Conservation (phyloP, 2,113 vertebrate genomes). For the Carlito syrichta region DNA sequence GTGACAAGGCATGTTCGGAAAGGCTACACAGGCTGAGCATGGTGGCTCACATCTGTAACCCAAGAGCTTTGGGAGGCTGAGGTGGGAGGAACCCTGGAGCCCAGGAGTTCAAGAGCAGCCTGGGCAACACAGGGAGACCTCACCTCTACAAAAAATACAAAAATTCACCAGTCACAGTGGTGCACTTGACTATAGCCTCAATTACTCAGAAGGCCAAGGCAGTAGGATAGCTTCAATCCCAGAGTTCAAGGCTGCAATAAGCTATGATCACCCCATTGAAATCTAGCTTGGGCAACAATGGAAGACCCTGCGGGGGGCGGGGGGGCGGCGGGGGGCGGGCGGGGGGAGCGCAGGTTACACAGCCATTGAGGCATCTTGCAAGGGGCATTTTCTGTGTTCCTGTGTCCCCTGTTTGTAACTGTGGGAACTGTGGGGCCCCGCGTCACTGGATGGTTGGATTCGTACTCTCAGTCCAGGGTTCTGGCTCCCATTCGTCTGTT, state of each 20-base stretch:
- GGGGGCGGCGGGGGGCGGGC: too few relatives aligned
- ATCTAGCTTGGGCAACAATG: neutral
- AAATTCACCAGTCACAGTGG: neutral
- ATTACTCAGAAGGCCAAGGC: neutral
- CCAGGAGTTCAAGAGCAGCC: neutral
- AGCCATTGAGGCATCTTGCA: too few relatives aligned
- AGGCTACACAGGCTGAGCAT: neutral
- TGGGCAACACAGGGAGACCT: neutral
- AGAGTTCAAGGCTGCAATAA: neutral
- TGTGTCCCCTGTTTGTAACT: accelerated
- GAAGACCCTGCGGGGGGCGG: too few relatives aligned
- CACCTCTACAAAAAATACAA: too few relatives aligned
- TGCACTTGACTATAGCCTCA: neutral
- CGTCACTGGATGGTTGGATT: neutral
- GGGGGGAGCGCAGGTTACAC: too few relatives aligned
- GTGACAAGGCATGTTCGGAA: neutral
- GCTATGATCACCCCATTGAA: neutral
- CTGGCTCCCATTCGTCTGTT: too few relatives aligned
- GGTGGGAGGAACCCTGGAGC: neutral
- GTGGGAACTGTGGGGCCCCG: neutral
- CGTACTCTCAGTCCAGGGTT: neutral
- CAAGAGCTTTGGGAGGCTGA: neutral
- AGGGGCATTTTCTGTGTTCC: too few relatives aligned
- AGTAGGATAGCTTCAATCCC: too few relatives aligned
- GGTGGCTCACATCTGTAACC: neutral